These are phyloP conservation scores for Alviniconcha strummeri DNA, from an alignment of 2,888 invertebrate species.

Conservation along the genomic window DNA sequence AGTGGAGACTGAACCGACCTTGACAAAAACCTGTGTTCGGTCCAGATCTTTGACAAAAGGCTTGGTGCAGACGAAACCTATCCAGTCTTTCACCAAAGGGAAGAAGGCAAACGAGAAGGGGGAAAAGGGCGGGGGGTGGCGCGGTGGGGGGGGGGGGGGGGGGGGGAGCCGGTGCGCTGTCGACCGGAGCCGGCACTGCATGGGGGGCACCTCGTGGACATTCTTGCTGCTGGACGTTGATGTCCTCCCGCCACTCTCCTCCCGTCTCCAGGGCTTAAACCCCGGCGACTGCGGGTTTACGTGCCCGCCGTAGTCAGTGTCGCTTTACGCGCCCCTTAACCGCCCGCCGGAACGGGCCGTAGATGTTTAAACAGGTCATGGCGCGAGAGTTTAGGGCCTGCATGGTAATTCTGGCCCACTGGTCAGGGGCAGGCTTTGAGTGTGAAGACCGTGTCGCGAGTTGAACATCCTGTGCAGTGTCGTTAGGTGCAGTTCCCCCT, in stretches of 20 bases:
- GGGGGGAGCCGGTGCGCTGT: too few relatives aligned
- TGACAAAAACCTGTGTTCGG: too few relatives aligned
- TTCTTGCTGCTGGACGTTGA: background rate
- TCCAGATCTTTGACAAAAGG: too few relatives aligned
- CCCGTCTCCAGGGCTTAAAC: slow-evolving; percentile 3
- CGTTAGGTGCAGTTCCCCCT: too few relatives aligned
- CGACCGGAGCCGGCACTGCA: background rate
- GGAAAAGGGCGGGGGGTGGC: background rate
- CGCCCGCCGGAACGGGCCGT: background rate
- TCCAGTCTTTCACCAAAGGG: background rate
- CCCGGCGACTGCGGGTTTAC: background rate
- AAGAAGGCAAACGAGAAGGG: background rate
- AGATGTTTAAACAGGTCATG: background rate
- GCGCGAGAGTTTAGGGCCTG: too few relatives aligned
- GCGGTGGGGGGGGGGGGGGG: background rate
- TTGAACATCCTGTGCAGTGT: too few relatives aligned
- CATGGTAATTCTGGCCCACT: background rate
- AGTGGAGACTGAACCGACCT: too few relatives aligned
- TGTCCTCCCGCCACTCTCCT: background rate
- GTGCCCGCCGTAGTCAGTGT: background rate
- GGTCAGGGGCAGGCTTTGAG: too few relatives aligned
- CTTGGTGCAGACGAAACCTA: too few relatives aligned
- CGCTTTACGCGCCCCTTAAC: background rate
- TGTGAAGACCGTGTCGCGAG: too few relatives aligned
- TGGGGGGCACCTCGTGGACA: slow-evolving; percentile 3